Conservation (phyloP, 2,888 invertebrate species). For the Brachynemurus nebulosus region DNA sequence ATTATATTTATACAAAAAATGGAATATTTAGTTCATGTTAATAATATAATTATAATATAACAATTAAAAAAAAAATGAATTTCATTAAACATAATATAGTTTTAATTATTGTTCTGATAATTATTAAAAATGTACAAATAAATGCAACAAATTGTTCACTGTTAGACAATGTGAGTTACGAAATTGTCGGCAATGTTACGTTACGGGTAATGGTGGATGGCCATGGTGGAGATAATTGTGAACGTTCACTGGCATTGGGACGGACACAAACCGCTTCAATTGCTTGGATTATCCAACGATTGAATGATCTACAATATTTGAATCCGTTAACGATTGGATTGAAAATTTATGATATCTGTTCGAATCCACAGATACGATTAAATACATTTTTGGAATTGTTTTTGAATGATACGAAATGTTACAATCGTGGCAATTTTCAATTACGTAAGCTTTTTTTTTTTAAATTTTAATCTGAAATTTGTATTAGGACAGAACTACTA, state of each 20-base stretch:
- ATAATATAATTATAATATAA: no score
- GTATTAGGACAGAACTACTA: background rate
- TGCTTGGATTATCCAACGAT: conserved; percentile 25
- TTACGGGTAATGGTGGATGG: conserved; percentile 1
- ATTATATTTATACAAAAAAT: no score
- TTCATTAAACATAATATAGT: no score
- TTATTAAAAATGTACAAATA: no score
- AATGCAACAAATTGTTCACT: no score
- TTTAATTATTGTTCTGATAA: no score
- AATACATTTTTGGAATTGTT: conserved; percentile 2
- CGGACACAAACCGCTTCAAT: conserved; percentile 19
- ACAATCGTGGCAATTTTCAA: background rate
- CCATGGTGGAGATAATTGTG: conserved; percentile 1
- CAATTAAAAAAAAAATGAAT: no score
- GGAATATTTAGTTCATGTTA: no score
- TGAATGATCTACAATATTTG: conserved; percentile 24
- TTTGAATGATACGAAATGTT: background rate
- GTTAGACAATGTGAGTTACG: no score
- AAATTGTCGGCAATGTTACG: conserved; percentile 3
- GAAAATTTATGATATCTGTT: conserved; percentile 24
- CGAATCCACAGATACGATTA: conserved; percentile 12
- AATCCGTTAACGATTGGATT: conserved; percentile 23
- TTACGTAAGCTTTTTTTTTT: background rate
- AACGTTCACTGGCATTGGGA: background rate
- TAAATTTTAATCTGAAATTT: background rate